phyloP scores from a whole-genome alignment of 2,797 vertebrate species.

The Falco naumanni region DNA sequence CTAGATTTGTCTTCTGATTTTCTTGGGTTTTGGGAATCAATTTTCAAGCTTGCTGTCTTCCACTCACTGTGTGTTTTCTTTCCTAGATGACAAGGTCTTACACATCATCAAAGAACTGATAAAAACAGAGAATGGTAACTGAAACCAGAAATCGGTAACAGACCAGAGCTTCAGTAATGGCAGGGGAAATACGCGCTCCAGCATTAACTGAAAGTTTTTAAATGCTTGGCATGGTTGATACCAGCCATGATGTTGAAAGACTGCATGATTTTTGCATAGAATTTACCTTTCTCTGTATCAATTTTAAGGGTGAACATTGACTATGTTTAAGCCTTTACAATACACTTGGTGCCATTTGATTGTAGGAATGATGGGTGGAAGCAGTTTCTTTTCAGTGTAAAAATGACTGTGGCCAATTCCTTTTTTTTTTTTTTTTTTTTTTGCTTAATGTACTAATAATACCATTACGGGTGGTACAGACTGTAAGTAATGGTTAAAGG shows the following conservation, averaged over 20 bases:
- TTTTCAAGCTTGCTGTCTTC: background rate
- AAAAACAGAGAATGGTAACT: conserved; percentile 82
- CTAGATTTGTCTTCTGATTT: background rate
- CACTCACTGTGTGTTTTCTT: background rate
- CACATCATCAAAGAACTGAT: conserved; percentile 92
- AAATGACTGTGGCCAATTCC: background rate
- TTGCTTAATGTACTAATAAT: background rate
- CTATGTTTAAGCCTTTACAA: conserved; percentile 44
- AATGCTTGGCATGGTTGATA: background rate
- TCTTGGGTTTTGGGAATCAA: background rate
- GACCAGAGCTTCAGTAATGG: background rate
- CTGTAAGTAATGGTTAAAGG: background rate
- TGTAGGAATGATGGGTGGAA: background rate
- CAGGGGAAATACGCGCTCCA: background rate
- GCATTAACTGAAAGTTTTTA: background rate
- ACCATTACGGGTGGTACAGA: background rate
- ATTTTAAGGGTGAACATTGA: conserved; percentile 32
- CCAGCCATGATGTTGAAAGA: background rate
- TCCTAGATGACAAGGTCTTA: conserved; percentile 90
- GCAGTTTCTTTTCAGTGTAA: background rate
- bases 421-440: background rate
- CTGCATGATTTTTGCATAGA: conserved; percentile 59
- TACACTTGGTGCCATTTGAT: conserved; percentile 55
- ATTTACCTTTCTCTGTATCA: conserved; percentile 52
- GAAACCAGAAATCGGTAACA: conserved; percentile 13